phyloP scores from a whole-genome alignment of 2,113 vertebrate species.

The Eclectus roratus region DNA sequence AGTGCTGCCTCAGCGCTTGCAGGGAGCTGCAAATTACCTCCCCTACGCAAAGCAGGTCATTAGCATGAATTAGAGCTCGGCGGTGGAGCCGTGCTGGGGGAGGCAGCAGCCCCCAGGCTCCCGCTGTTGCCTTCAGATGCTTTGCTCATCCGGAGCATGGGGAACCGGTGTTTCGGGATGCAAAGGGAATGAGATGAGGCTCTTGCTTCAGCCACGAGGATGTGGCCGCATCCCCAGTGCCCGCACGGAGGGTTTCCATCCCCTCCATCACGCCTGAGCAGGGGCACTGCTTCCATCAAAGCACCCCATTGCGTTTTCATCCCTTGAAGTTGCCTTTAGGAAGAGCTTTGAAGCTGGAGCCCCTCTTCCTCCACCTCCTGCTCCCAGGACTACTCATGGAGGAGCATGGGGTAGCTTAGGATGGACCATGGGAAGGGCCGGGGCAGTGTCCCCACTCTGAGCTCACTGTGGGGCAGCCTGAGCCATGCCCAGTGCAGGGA shows the following conservation, averaged over 20 bases:
- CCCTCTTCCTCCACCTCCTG: neutral
- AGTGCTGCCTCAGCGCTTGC: neutral
- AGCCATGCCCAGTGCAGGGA: neutral
- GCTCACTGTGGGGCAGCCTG: rapidly evolving
- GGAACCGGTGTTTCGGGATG: rapidly evolving
- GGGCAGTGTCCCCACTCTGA: rapidly evolving
- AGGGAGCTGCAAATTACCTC: neutral
- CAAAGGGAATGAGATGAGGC: neutral
- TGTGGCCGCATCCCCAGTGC: rapidly evolving
- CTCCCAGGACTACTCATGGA: neutral
- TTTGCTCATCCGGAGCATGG: rapidly evolving
- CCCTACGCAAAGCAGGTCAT: neutral
- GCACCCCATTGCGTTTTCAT: neutral
- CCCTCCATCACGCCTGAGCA: neutral
- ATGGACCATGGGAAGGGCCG: neutral
- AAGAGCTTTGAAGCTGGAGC: neutral
- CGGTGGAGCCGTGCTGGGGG: neutral
- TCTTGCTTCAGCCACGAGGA: neutral
- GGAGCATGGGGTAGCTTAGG: neutral
- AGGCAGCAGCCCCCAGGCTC: neutral
- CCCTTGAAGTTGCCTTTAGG: neutral
- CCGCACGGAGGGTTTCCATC: neutral
- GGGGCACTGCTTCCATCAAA: neutral
- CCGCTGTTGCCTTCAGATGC: rapidly evolving
- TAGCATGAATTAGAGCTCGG: neutral